phyloP scores from a whole-genome alignment of 2,113 vertebrate species.

The Anolis sagrei region DNA sequence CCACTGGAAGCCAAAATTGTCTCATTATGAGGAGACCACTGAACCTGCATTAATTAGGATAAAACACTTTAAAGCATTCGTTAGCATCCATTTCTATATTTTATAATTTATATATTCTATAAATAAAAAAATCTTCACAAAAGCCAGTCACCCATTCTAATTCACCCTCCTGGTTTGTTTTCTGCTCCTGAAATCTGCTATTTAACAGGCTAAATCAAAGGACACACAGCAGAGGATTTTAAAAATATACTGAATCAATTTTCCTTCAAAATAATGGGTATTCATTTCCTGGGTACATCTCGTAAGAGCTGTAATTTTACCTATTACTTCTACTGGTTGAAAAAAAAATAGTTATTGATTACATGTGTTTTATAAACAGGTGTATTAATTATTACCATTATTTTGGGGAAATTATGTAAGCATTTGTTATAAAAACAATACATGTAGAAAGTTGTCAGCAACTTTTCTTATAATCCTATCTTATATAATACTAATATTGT shows the following conservation, averaged over 20 bases:
- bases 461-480: too few relatives aligned
- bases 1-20: slow-evolving; percentile 98
- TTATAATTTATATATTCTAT: too few relatives aligned
- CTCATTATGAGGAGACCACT: slow-evolving; percentile 99
- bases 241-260: neutral
- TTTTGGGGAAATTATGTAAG: neutral
- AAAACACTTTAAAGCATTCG: neutral
- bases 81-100: too few relatives aligned
- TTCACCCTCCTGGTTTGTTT: accelerated
- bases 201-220: neutral
- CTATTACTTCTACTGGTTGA: neutral
- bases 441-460: neutral
- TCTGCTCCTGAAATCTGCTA: neutral
- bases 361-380: neutral
- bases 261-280: neutral
- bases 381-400: too few relatives aligned
- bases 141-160: neutral
- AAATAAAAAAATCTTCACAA: neutral
- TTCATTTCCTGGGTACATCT: neutral
- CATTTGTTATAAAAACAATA: neutral
- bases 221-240: neutral
- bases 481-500: too few relatives aligned
- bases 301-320: neutral
- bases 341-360: neutral
- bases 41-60: slow-evolving; percentile 80